A percentile compares a stretch with the other conserved stretches of the same genome.
Evolutionary conservation across 2,888 invertebrate species (phyloP).

Genomic region (Cerceris rybyensis): DNA sequence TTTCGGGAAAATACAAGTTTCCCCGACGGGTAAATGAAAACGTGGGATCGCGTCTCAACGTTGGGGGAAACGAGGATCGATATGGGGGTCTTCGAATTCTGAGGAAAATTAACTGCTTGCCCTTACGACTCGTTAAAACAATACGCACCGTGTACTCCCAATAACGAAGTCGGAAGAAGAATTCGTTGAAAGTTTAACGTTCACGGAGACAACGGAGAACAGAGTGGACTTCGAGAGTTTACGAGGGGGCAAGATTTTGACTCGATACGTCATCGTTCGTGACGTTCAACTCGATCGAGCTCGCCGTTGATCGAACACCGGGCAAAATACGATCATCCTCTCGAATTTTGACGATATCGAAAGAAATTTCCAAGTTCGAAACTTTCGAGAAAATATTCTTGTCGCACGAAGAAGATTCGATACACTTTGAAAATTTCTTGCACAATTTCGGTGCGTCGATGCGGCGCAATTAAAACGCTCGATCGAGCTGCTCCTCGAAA

Average conservation of each 20-base stretch:
- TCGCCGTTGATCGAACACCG: no score
- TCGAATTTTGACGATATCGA: no score
- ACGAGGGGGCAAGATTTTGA: background rate
- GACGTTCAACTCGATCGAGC: no score
- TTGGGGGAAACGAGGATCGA: slow-evolving; percentile 50
- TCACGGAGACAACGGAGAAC: background rate
- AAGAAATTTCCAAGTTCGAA: no score
- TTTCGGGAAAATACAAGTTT: slow-evolving; percentile 55
- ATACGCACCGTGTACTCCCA: background rate
- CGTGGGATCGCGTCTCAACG: slow-evolving; percentile 22
- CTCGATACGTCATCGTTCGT: background rate
- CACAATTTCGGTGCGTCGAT: slow-evolving; percentile 31
- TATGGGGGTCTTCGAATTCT: slow-evolving; percentile 24
- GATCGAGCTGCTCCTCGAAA: slow-evolving; percentile 10
- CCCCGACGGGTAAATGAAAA: slow-evolving; percentile 49
- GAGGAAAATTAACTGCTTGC: slow-evolving; percentile 36
- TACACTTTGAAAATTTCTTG: background rate
- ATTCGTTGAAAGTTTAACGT: background rate
- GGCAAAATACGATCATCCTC: no score
- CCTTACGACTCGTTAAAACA: background rate
- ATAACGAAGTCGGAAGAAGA: background rate
- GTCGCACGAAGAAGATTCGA: no score
- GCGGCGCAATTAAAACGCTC: slow-evolving; percentile 40
- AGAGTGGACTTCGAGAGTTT: background rate
- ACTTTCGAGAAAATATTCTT: no score